Evolutionary conservation across 92 coral and sea anemone species (phyloP).

Genomic region (Desmophyllum pertusum): DNA sequence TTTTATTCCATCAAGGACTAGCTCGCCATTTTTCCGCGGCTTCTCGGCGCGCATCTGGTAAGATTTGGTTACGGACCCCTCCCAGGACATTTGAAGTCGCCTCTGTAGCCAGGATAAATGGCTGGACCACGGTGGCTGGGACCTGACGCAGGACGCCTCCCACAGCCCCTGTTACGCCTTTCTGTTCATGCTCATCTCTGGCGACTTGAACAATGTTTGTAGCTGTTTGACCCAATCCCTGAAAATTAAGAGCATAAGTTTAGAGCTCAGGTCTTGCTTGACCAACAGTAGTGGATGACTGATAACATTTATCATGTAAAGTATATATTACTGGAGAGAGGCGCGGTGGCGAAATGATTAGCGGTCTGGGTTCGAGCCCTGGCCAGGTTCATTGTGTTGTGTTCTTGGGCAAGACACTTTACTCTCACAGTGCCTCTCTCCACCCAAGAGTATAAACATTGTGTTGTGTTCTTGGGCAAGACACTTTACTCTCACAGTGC

Average conservation of each 20-base stretch:
- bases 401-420: no score
- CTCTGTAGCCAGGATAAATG: slow-evolving; percentile 94
- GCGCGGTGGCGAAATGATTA: no score
- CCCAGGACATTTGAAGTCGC: slow-evolving; percentile 98
- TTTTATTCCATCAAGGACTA: slow-evolving; percentile 13
- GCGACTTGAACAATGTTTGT: slow-evolving; percentile 94
- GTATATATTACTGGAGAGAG: no score
- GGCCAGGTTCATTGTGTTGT: no score
- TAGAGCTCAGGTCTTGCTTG: neutral
- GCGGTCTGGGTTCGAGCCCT: no score
- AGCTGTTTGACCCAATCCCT: slow-evolving; percentile 97
- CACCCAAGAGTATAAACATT: no score
- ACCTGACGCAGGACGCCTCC: slow-evolving; percentile 98
- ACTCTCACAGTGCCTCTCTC: no score
- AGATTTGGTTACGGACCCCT: slow-evolving; percentile 96
- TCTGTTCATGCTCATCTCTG: slow-evolving; percentile 95
- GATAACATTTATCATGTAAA: no score
- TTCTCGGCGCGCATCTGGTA: slow-evolving; percentile 97
- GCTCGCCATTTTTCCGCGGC: slow-evolving; percentile 98
- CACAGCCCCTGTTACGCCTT: slow-evolving; percentile 97
- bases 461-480: no score
- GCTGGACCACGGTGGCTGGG: slow-evolving; percentile 97
- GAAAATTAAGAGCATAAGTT: neutral
- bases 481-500: no score
- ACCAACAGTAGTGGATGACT: neutral